Evolutionary conservation across 2,113 vertebrate genomes (phyloP).

Genomic region (Craseonycteris thonglongyai): DNA sequence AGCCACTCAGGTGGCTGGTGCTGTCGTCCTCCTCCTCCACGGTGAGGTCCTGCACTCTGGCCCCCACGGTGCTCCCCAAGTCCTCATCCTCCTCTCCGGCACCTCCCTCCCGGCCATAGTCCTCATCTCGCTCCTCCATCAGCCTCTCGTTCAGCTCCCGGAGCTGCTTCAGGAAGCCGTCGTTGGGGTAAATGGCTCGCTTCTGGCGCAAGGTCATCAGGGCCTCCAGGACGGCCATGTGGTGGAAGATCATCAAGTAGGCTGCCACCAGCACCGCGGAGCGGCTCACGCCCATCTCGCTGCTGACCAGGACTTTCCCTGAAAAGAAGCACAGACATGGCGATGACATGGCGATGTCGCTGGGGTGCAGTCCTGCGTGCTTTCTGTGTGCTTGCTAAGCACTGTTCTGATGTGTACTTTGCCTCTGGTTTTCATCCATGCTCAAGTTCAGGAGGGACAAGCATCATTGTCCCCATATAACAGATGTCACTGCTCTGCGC

Average conservation of each 20-base stretch:
- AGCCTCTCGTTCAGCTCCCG: conserved; percentile 91
- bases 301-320: conserved; percentile 95
- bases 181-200: conserved; percentile 92
- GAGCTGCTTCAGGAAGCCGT: conserved; percentile 95
- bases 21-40: conserved; percentile 88
- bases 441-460: too few relatives aligned
- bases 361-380: accelerated
- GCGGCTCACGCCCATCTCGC: conserved; percentile 96
- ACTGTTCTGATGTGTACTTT: neutral
- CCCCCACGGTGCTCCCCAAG: conserved; percentile 72
- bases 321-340: neutral
- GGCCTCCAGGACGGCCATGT: conserved; percentile 92
- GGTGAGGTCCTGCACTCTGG: conserved; percentile 78
- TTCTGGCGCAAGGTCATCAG: conserved; percentile 89
- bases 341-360: too few relatives aligned
- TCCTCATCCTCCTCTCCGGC: conserved; percentile 77
- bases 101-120: conserved; percentile 55
- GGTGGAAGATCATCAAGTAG: conserved; percentile 98
- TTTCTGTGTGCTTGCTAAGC: neutral
- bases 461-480: accelerated
- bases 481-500: neutral
- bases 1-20: conserved; percentile 83
- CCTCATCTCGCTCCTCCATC: conserved; percentile 87
- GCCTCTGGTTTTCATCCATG: neutral
- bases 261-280: conserved; percentile 91